Conservation (phyloP, 2,797 vertebrate species). For the Anguilla obscura region DNA sequence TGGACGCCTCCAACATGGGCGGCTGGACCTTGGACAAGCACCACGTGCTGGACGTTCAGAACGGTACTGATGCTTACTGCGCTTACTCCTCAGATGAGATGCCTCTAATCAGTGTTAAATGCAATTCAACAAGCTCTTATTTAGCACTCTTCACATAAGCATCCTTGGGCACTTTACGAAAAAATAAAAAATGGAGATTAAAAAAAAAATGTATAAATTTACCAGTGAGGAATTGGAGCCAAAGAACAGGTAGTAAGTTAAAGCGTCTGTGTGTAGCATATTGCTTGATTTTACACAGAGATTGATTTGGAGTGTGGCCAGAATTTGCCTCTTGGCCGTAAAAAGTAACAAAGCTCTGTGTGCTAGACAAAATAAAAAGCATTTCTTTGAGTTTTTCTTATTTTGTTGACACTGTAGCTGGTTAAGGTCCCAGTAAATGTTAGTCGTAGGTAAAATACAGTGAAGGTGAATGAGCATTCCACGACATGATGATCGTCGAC, state of each 20-base stretch:
- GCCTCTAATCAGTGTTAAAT: neutral
- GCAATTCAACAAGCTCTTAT: neutral
- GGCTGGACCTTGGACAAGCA: conserved; percentile 93
- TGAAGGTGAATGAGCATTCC: neutral
- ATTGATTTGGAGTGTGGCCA: neutral
- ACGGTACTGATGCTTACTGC: conserved; percentile 70
- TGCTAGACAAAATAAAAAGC: neutral
- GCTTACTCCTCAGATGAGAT: neutral
- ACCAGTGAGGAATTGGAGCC: neutral
- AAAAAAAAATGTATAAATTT: neutral
- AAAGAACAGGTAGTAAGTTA: neutral
- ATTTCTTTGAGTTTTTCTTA: neutral
- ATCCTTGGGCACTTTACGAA: neutral
- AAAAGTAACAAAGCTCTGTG: neutral
- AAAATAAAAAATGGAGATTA: neutral
- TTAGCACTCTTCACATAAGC: neutral
- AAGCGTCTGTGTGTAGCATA: neutral
- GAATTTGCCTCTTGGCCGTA: neutral
- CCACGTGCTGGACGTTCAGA: conserved; percentile 92
- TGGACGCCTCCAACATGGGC: conserved; percentile 96
- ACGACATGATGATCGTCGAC: neutral
- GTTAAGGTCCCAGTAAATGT: neutral
- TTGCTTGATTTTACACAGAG: neutral
- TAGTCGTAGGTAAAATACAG: neutral
- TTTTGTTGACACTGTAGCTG: neutral